Evolutionary conservation across 1,140 invertebrate species (phyloP), one percentile per base, ranked within the genome.

Genomic region (Hyles vespertilio): DNA sequence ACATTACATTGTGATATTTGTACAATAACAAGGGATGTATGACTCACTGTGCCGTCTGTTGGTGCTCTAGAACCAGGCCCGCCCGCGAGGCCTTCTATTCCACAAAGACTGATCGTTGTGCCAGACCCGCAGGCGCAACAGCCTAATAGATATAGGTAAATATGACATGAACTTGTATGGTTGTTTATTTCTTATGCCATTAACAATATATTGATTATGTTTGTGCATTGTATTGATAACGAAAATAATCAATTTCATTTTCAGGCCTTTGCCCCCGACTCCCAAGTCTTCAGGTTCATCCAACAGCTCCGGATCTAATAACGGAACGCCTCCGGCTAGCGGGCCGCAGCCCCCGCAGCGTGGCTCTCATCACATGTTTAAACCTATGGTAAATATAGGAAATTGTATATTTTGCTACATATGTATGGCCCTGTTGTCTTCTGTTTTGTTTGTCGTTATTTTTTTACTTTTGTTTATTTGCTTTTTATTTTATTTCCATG

Each of bases 51-150:
- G 36, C 36, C 2, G 36, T 68, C 70, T 74, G 45, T 74, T 66
- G 57, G 33, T 57, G 48, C 56, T 63, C 91, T 93, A 81, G 95
- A 96, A 77, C 94, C 95, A 47, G 95, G 94, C 54, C 95, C 95
- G 63, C 95, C 96, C 45, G 93, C 95, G 52, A 90, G 96, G 79
- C 95, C 95, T 52, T 93, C 95, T 51, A 93, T 97, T 82, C 96
- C 96, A 69, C 96, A 96, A 84, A 93, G 96, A 89, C 92, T 97
- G 71, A 96, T 96, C 79, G 94, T 95, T 90, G 92, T 93, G 69
- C 92, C 92, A 55, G 92, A 93, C 80, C 92, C 92, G 65, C 90
- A 89, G 66, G 79, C 77, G 51, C 87, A 89, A 67, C 87, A 89
- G 73, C 90, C 90, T 75, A 90, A 90, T 75, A 87, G 87, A 87